Conservation (phyloP, 2,797 vertebrate species). For the Acridotheres tristis region DNA sequence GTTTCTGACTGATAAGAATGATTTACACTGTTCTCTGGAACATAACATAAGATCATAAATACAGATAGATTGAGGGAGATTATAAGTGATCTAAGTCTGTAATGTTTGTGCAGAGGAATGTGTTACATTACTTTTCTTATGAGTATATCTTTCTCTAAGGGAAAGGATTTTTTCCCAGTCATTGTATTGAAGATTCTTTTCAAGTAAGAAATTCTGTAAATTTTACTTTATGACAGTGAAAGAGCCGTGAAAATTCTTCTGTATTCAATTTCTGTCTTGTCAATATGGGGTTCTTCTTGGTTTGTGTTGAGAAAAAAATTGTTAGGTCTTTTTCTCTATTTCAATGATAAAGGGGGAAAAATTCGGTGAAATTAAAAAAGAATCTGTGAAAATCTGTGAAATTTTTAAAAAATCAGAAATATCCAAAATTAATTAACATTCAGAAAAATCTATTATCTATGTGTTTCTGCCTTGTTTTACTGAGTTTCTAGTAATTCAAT, state of each 20-base stretch:
- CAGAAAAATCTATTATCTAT: neutral
- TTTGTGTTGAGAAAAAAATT: neutral
- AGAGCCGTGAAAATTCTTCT: neutral
- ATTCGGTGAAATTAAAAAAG: neutral
- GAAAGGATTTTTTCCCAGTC: neutral
- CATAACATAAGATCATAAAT: neutral
- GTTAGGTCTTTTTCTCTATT: neutral
- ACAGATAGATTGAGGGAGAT: neutral
- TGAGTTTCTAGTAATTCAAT: neutral
- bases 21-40: neutral
- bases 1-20: constrained; percentile 14
- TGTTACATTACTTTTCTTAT: neutral
- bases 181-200: neutral
- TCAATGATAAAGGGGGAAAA: neutral
- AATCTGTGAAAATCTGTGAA: neutral
- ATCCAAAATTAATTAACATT: neutral
- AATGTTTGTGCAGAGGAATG: neutral
- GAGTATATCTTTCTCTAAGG: neutral
- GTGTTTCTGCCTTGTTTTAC: neutral
- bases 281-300: neutral
- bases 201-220: neutral
- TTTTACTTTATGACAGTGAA: neutral
- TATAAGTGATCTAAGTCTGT: neutral
- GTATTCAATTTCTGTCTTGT: neutral
- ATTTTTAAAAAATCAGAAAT: neutral